Base-by-base conservation (phyloP, 1,140 invertebrate genomes). In the Probaryconus sp. region DNA sequence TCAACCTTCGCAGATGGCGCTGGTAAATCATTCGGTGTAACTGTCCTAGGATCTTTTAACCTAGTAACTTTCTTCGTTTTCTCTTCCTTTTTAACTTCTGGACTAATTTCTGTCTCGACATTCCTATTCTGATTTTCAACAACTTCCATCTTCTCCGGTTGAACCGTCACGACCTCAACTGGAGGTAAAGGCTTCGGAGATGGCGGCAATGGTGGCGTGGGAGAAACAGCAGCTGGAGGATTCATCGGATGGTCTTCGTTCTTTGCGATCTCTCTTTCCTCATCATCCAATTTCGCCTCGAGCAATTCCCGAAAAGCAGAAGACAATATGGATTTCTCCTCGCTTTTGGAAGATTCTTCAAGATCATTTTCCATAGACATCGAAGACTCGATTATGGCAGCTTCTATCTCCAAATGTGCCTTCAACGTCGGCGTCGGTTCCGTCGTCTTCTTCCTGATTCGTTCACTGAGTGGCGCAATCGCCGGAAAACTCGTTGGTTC, bases 31-130 rank as follows among this genome's bases (percentile, higher is more conserved):
- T 86, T 87, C 4, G 85, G 86, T 17, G 80, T 81, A 2, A 84
- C 83, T 0, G 86, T 87, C 58, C 87, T 81, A 2, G 87, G 87
- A 68, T 88, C 87, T 48, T 87, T 87, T 0, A 85, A 45, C 33
- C 85, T 81, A n/a, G 38, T 42, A 1, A 31, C 38, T 13, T 75
- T 73, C 2, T 69, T 53, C 0, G 9, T 5, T 17, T 68, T 50
- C 2, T 51, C 50, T 5, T 37, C 51, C 17, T 47, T 53, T 3
- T n/a, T n/a, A n/a, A n/a, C n/a, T n/a, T n/a, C n/a, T n/a, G n/a
- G n/a, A n/a, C n/a, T n/a, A n/a, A 9, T 18, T 11, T 40, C 31
- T 9, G 3, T 26, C 14, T 43, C 31, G 7, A 33, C 35, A 7
- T 65, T 61, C 1, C 20, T 17, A 2, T 71, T 17, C 26, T 50